Evolutionary conservation across 2,888 invertebrate species (phyloP).

Genomic region (Tinea semifulvella): DNA sequence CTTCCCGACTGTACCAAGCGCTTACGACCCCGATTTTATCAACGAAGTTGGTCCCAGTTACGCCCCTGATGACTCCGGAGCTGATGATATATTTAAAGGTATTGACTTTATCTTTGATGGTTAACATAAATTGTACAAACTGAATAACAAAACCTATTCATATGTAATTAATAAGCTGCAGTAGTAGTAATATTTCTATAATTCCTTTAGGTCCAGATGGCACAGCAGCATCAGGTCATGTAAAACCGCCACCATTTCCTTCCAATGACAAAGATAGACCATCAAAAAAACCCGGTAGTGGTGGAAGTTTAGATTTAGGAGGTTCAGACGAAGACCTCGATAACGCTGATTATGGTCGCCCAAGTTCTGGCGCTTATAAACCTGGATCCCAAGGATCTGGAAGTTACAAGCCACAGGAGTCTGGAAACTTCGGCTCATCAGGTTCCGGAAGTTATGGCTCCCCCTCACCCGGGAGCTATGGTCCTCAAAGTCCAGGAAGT

Average conservation of each 20-base stretch:
- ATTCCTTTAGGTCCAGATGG: conserved; percentile 58
- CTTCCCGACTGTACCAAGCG: conserved; percentile 67
- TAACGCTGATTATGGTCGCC: conserved; percentile 15
- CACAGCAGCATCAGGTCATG: conserved; percentile 67
- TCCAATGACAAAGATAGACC: conserved; percentile 40
- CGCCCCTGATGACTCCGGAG: conserved; percentile 31
- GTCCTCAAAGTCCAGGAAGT: neutral
- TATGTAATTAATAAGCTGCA: neutral
- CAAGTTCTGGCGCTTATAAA: conserved; percentile 14
- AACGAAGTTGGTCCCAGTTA: conserved; percentile 37
- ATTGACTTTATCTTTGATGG: conserved; percentile 15
- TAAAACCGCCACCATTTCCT: conserved; percentile 58
- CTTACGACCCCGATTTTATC: conserved; percentile 56
- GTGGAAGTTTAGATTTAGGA: conserved; percentile 16
- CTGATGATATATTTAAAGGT: conserved; percentile 59
- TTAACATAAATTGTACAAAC: too few species aligned
- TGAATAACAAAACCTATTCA: neutral
- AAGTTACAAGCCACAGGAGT: conserved; percentile 15
- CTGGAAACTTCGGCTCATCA: neutral
- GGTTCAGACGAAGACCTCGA: conserved; percentile 16
- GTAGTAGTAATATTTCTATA: too few species aligned
- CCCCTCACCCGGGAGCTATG: neutral
- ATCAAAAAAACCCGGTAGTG: conserved; percentile 25
- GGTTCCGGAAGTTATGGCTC: conserved; percentile 6
- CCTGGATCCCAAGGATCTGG: conserved; percentile 13